A percentile compares a stretch with the other conserved stretches of the same genome.
Conservation (phyloP, 2,113 vertebrate species). For the Amblyornis subalaris region DNA sequence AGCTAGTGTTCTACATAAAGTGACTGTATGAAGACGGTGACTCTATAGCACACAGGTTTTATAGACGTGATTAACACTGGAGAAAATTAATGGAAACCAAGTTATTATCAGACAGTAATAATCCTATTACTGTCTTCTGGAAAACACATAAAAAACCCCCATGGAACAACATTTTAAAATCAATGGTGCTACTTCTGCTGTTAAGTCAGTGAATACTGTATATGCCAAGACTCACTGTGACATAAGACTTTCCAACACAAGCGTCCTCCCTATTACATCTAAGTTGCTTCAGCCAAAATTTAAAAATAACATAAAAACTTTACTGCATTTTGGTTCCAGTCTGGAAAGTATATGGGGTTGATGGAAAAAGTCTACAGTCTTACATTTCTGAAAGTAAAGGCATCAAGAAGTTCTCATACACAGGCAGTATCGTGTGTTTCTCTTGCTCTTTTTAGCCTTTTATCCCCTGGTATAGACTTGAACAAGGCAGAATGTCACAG, state of each 20-base stretch:
- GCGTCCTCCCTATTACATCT: constrained; percentile 59
- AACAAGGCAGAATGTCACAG: neutral
- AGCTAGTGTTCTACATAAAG: neutral
- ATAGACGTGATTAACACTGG: neutral
- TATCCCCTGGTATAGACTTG: neutral
- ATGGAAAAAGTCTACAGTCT: neutral
- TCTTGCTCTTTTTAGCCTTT: neutral
- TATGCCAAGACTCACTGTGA: constrained; percentile 66
- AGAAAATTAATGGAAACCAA: constrained; percentile 30
- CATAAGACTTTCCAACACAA: constrained; percentile 69
- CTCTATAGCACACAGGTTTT: neutral
- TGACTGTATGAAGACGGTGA: neutral
- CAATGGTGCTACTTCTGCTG: constrained; percentile 34
- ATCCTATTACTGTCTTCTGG: constrained; percentile 45
- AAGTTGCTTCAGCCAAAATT: constrained; percentile 49
- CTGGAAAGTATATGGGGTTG: constrained; percentile 30
- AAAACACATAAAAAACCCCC: neutral
- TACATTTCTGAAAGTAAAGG: neutral
- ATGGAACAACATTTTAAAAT: constrained; percentile 45
- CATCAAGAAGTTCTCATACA: neutral
- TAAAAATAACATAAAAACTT: constrained; percentile 61
- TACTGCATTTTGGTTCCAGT: constrained; percentile 38
- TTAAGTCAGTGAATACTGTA: constrained; percentile 20
- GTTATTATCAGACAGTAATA: constrained; percentile 23
- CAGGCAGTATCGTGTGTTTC: neutral